Evolutionary conservation across 2,113 vertebrate species (phyloP).

Genomic region (Lampris megalopsis): DNA sequence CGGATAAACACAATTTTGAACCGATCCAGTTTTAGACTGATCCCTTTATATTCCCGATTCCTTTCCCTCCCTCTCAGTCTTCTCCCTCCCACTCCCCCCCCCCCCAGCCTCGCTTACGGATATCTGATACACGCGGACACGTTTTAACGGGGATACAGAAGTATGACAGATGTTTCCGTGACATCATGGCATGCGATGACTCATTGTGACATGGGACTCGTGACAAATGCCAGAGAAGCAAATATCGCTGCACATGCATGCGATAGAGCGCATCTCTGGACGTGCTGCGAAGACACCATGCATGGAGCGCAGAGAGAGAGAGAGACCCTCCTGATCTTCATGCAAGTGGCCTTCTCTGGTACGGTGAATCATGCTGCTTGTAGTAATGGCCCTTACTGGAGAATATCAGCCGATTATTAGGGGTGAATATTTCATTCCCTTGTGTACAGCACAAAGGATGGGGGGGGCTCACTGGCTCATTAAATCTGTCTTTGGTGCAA

Average conservation of each 20-base stretch:
- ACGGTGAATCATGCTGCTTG: conserved; percentile 41
- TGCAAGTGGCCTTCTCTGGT: conserved; percentile 39
- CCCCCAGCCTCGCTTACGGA: not conserved
- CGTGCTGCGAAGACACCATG: no score
- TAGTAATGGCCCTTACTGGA: conserved; percentile 25
- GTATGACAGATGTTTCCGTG: conserved; percentile 19
- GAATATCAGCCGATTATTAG: conserved; percentile 33
- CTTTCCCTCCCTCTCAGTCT: conserved; percentile 12
- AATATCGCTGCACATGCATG: not conserved
- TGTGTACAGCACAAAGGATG: not conserved
- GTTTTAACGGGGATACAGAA: conserved; percentile 39
- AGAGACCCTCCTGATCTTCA: conserved; percentile 28
- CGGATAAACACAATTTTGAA: no score
- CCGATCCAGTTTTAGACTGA: no score
- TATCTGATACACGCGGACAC: conserved; percentile 16
- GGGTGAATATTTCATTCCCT: conserved; percentile 35
- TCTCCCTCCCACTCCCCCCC: conserved; percentile 32
- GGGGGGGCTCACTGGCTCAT: conserved; percentile 19
- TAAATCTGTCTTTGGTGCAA: conserved; percentile 13
- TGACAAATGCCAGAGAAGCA: conserved; percentile 28
- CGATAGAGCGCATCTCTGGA: not conserved
- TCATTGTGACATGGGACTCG: conserved; percentile 29
- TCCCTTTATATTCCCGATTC: no score
- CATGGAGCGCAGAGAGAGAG: conserved; percentile 5
- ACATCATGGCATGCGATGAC: conserved; percentile 40